Evolutionary conservation across 1,140 invertebrate species (phyloP).

Genomic region (Druon quercuslanigerum): DNA sequence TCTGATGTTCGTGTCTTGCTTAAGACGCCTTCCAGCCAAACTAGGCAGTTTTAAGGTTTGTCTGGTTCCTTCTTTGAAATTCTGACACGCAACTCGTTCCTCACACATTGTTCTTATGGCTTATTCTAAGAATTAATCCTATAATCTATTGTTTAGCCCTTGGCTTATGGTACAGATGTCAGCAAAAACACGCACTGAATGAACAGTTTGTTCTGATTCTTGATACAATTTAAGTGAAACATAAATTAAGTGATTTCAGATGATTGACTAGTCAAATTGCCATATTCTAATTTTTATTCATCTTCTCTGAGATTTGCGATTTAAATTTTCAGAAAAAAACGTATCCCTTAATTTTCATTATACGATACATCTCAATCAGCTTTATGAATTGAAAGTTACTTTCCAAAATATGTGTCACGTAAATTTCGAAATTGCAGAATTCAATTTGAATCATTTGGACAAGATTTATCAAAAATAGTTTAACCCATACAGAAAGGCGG

Average conservation of each 20-base stretch:
- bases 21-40: constrained; percentile 43
- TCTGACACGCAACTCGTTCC: constrained; percentile 34
- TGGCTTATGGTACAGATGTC: not conserved
- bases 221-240: constrained; percentile 13
- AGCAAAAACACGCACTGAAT: constrained; percentile 11
- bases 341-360: too few species aligned
- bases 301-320: too few species aligned
- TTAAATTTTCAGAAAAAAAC: too few species aligned
- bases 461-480: too few species aligned
- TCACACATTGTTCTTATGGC: not conserved
- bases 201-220: not conserved
- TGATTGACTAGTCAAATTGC: too few species aligned
- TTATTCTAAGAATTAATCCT: not conserved
- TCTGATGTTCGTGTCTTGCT: constrained; percentile 43
- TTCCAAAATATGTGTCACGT: too few species aligned
- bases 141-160: not conserved
- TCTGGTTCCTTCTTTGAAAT: constrained; percentile 33
- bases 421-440: too few species aligned
- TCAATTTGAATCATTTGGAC: too few species aligned
- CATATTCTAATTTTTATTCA: too few species aligned
- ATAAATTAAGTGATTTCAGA: not conserved
- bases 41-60: constrained; percentile 38
- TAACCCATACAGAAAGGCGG: too few species aligned
- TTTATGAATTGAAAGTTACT: too few species aligned
- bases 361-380: too few species aligned